Evolutionary conservation across 2,797 vertebrate genomes (phyloP), one percentile per base, ranked within the genome.

Genomic region (Thripadectes ignobilis): DNA sequence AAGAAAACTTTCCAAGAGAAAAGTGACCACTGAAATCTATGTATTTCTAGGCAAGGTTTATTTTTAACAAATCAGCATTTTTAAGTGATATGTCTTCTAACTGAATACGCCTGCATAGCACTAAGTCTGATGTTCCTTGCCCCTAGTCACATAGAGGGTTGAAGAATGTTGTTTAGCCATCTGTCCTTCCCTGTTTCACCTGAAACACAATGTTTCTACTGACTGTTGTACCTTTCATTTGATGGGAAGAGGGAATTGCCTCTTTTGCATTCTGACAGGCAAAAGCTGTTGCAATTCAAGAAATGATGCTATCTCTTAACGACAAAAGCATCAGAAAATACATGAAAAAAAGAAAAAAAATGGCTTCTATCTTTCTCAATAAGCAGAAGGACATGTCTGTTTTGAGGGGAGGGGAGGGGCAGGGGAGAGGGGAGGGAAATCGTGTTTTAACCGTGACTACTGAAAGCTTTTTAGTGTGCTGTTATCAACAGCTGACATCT

Each of bases 401-500:
- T 17, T 19, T 45, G 7, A 22, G 48, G 16, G 18, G 5, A 20
- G 45, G 4, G 19, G 9, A 21, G 54, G 36, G 9, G 54, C 39
- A 39, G 6, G 22, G 48, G 29, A 12, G 7, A 18, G 38, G 4
- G 19, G 10, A 26, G 22, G 15, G 58, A 74, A 2, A 3, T 29
- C 45, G 61, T 6, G 9, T 78, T 94, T 91, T 80, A 55, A 57
- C 23, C 59, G 21, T 85, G 66, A 45, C 15, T 72, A 52, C 34
- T 63, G 59, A 91, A 96, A 77, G n/a, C 90, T 92, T 94, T 94
- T 36, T 46, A 16, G 22, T 46, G 3, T 54, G 67, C 61, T 78
- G 57, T 89, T 94, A 88, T 94, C 95, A 85, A 78, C 72, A 85
- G 14, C 66, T 30, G 30, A 89, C 93, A 97, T 96, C 97, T 97